Base-by-base conservation (phyloP, 2,113 vertebrate species). In the Elaphurus davidianus region DNA sequence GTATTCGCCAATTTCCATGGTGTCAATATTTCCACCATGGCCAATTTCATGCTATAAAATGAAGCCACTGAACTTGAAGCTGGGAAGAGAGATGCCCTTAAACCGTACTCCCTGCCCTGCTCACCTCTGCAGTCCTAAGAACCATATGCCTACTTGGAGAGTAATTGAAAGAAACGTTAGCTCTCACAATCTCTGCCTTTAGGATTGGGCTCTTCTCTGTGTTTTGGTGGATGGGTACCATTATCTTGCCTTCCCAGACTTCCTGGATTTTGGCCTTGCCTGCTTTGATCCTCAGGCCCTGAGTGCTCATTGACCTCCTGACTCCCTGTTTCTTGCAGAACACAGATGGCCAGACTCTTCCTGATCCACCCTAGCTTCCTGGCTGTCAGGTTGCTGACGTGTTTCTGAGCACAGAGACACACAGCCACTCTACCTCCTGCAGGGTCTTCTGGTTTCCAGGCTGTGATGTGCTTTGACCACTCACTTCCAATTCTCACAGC, bases 231-330 rank as follows among this genome's bases (percentile, higher is more conserved):
- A 40, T 90, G 12, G 30, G 9, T 92, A 30, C 23, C 55, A 93
- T 96, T 98, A 97, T 95, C 96, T 91, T 93, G 36, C 43, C 81
- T 16, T 94, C 33, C 10, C 96, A 98, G 91, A 90, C 43, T 97
- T 98, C 96, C 97, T 90, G 94, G 76, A 97, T 89, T 92, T 87
- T 50, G 91, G 52, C n/a, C 33, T 89, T 60, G 67, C 71, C 43
- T 88, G 67, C 97, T 97, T 97, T 98, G 97, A 98, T 98, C 62
- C 5, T 45, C 23, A 60, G 16, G 25, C 54, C 55, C 85, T 90
- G 83, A 54, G 45, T 94, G 59, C 52, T 97, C 78, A 7, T 60
- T 96, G 60, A 97, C 82, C 62, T n/a, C 57, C 11, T 43, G 82
- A 45, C 43, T 86, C 92, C 81, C 19, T 71, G 60, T 50, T 87